Evolutionary conservation across 2,113 vertebrate species (phyloP).

Genomic region (Orientallactaga bullata): DNA sequence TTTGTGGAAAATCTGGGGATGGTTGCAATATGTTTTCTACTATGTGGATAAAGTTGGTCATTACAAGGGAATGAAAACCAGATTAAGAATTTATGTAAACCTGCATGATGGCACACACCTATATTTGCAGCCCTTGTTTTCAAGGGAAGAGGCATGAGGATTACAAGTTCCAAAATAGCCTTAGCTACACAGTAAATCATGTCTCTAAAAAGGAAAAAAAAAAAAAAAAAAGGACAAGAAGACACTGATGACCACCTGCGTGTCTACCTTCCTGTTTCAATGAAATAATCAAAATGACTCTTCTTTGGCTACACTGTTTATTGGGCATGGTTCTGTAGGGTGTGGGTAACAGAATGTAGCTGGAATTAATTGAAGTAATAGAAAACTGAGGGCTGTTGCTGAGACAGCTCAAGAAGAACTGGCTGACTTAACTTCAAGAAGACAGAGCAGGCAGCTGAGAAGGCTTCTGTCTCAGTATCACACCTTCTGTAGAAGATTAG

Average conservation of each 20-base stretch:
- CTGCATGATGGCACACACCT: not conserved
- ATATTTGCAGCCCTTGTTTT: not conserved
- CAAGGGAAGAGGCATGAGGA: not conserved
- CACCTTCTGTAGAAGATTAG: not conserved
- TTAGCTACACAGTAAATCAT: not conserved
- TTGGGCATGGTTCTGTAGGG: not conserved
- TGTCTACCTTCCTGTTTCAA: not conserved
- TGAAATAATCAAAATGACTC: slow-evolving; percentile 21
- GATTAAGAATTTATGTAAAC: not conserved
- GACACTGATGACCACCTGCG: not conserved
- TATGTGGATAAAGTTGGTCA: not conserved
- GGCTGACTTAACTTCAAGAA: not conserved
- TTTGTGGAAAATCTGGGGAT: not conserved
- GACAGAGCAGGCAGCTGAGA: not conserved
- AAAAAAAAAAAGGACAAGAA: not conserved
- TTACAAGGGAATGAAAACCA: not conserved
- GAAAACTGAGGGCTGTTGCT: not conserved
- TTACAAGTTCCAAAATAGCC: not conserved
- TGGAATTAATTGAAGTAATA: not conserved
- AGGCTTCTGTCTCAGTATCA: not conserved
- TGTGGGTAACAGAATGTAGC: too few species aligned
- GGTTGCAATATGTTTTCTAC: not conserved
- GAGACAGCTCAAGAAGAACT: not conserved
- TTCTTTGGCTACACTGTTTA: not conserved
- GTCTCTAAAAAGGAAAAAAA: not conserved